Evolutionary conservation across 2,888 invertebrate genomes (phyloP).

Genomic region (Toxonevra muliebris): DNA sequence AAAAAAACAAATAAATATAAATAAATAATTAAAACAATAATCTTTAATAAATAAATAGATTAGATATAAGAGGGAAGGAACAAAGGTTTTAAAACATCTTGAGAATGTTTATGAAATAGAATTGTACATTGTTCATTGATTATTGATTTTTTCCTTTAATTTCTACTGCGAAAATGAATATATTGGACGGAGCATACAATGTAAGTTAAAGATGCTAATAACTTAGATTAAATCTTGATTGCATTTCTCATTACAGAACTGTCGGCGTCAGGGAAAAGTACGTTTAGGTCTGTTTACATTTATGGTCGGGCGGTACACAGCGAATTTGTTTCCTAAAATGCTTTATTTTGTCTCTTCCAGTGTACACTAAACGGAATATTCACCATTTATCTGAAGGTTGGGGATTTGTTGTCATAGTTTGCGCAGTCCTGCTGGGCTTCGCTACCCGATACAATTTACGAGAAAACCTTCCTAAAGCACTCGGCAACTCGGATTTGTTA

Average conservation of each 20-base stretch:
- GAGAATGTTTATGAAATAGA: background rate
- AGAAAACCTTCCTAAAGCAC: slow-evolving; percentile 48
- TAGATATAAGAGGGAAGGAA: too few relatives aligned
- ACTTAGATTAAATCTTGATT: background rate
- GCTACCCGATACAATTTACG: slow-evolving; percentile 47
- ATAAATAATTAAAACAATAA: too few relatives aligned
- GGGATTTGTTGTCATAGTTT: slow-evolving; percentile 43
- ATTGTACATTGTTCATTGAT: background rate
- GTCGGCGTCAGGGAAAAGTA: background rate
- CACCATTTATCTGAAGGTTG: slow-evolving; percentile 52
- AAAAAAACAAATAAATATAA: too few relatives aligned
- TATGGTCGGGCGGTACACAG: background rate
- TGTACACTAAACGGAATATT: slow-evolving; percentile 51
- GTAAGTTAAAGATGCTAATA: background rate
- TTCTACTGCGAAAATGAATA: background rate
- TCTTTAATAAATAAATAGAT: too few relatives aligned
- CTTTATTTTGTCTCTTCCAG: slow-evolving; percentile 35
- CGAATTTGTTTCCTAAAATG: background rate
- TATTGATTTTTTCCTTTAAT: background rate
- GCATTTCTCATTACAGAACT: background rate
- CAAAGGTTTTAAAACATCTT: too few relatives aligned
- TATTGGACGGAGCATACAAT: background rate
- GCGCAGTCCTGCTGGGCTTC: slow-evolving; percentile 45
- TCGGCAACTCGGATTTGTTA: slow-evolving; percentile 48
- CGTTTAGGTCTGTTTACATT: background rate